Conservation (phyloP, 2,113 vertebrate genomes). For the Trematocara macrostoma region DNA sequence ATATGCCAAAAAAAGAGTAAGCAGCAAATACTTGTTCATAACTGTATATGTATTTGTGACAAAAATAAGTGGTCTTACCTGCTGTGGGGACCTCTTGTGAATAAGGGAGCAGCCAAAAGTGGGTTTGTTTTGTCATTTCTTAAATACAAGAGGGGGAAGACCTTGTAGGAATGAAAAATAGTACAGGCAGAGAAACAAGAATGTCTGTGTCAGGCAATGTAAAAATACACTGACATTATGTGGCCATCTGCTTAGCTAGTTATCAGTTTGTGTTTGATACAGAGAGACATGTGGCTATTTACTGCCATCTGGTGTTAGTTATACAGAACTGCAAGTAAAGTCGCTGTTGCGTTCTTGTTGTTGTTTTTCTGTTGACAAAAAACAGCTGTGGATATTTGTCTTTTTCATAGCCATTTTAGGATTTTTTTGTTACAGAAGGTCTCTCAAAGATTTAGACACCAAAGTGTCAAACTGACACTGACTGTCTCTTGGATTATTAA, state of each 20-base stretch:
- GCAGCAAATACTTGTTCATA: accelerated
- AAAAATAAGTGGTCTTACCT: background rate
- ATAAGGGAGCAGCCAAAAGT: background rate
- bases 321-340: background rate
- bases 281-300: background rate
- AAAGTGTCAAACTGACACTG: background rate
- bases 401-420: background rate
- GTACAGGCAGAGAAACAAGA: background rate
- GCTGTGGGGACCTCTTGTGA: background rate
- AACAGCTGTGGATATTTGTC: background rate
- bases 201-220: background rate
- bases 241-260: background rate
- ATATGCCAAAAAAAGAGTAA: background rate
- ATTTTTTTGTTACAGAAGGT: background rate
- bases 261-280: background rate
- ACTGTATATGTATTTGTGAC: background rate
- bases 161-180: background rate
- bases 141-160: background rate
- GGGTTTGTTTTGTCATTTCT: background rate
- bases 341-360: background rate
- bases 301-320: background rate
- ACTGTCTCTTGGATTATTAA: background rate
- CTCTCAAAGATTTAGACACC: background rate
- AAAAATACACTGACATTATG: background rate
- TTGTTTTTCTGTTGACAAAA: background rate